These are phyloP conservation scores for Aulostomus chinensis DNA, from an alignment of 2,797 vertebrate genomes.

Conservation along the genomic window DNA sequence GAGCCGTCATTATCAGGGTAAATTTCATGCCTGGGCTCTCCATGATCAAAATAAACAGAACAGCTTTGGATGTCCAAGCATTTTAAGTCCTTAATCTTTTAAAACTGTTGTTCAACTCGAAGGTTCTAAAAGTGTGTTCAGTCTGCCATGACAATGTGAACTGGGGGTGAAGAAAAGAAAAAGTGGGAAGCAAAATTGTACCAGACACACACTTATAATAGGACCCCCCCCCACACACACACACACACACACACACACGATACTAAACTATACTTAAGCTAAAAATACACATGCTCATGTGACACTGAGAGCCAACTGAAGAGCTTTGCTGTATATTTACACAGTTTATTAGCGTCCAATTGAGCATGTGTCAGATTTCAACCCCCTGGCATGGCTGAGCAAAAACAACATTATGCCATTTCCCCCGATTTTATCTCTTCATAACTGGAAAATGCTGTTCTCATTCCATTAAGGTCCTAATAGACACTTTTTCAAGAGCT, in stretches of 20 bases:
- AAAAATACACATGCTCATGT: conserved; percentile 53
- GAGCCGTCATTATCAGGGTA: too few relatives aligned
- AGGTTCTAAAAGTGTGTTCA: too few relatives aligned
- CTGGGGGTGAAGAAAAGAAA: background rate
- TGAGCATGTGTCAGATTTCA: conserved; percentile 74
- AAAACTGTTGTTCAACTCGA: conserved; percentile 33
- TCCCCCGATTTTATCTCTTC: conserved; percentile 67
- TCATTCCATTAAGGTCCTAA: conserved; percentile 76
- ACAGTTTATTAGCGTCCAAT: conserved; percentile 79
- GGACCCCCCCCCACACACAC: conserved; percentile 31
- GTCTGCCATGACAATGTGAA: conserved; percentile 14
- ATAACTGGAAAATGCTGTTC: conserved; percentile 70
- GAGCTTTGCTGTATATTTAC: conserved; percentile 67
- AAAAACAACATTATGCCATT: conserved; percentile 75
- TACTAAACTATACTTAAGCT: conserved; percentile 25
- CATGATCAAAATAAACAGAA: too few relatives aligned
- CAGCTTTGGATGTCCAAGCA: too few relatives aligned
- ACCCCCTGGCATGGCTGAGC: conserved; percentile 49
- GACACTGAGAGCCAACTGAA: conserved; percentile 65
- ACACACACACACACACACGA: too few relatives aligned
- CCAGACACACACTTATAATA: background rate
- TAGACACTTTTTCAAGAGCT: conserved; percentile 67
- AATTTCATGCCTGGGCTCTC: too few relatives aligned
- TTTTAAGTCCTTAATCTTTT: conserved; percentile 3
- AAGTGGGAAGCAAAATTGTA: conserved; percentile 4